Evolutionary conservation across 2,888 invertebrate genomes (phyloP).

Genomic region (Acanthosepion lycidas): DNA sequence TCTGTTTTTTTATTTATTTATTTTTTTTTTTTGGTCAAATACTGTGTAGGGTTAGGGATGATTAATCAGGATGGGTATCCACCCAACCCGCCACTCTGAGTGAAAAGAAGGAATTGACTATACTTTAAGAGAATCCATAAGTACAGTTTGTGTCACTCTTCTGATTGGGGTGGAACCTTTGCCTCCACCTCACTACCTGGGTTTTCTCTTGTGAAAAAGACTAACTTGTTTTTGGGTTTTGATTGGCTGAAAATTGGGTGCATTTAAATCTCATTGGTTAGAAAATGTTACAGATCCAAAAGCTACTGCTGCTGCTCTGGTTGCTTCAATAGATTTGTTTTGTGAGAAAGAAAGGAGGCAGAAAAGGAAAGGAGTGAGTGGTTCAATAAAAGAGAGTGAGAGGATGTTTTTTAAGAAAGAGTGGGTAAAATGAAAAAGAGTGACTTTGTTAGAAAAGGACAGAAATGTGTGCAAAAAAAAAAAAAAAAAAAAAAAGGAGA

Average conservation of each 20-base stretch:
- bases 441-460: background rate
- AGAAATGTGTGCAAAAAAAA: background rate
- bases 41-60: background rate
- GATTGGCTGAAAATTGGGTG: slow-evolving; percentile 44
- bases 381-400: background rate
- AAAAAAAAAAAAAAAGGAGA: background rate
- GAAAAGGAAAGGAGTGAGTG: background rate
- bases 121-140: slow-evolving; percentile 20
- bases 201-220: background rate
- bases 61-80: background rate
- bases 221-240: background rate
- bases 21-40: background rate
- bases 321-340: background rate
- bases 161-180: background rate
- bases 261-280: slow-evolving; percentile 37
- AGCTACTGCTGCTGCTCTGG: background rate
- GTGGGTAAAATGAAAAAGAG: background rate
- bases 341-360: background rate
- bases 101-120: background rate
- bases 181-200: background rate
- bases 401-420: background rate
- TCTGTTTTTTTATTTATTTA: too few species aligned
- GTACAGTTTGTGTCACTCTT: background rate
- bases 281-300: slow-evolving; percentile 25
- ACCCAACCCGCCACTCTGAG: background rate